phyloP scores from a whole-genome alignment of 2,113 vertebrate genomes.

The Pipra filicauda region DNA sequence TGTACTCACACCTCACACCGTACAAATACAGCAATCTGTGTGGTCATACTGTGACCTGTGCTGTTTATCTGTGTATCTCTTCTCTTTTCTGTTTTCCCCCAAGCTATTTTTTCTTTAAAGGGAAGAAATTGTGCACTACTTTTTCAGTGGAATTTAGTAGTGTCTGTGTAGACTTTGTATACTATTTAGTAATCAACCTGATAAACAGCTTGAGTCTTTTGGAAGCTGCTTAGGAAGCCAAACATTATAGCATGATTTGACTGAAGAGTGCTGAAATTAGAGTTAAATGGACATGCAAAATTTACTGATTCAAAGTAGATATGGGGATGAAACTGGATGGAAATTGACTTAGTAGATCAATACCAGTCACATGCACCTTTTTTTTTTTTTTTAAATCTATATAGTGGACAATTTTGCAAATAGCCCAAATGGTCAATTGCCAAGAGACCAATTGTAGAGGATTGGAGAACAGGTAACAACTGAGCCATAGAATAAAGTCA shows the following conservation, averaged over 20 bases:
- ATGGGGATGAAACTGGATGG: not conserved
- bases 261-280: not conserved
- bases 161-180: not conserved
- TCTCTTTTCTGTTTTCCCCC: not conserved
- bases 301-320: not conserved
- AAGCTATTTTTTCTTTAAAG: not conserved
- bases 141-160: not conserved
- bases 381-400: not conserved
- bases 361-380: accelerated
- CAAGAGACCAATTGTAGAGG: not conserved
- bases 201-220: not conserved
- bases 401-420: not conserved
- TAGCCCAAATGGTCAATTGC: not conserved
- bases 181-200: not conserved
- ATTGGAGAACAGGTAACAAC: not conserved
- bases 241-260: not conserved
- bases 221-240: not conserved
- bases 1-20: not conserved
- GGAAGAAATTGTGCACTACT: accelerated
- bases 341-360: not conserved
- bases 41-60: not conserved
- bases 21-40: not conserved
- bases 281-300: not conserved
- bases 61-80: not conserved
- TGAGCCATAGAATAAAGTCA: not conserved